Evolutionary conservation across 2,888 invertebrate species (phyloP).

Genomic region (Tiliacea aurago): DNA sequence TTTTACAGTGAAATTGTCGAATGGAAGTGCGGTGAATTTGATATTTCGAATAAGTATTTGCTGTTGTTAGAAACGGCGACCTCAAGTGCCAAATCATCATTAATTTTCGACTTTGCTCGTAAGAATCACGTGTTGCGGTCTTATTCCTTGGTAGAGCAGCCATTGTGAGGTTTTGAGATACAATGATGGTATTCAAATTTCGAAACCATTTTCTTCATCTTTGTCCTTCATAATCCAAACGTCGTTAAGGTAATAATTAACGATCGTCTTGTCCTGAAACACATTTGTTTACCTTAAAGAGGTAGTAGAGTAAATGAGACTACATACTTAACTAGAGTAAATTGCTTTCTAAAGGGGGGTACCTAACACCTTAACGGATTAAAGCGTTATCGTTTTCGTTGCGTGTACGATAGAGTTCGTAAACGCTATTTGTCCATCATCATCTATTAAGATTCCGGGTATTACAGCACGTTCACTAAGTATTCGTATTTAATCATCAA

Average conservation of each 20-base stretch:
- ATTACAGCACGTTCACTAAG: slow-evolving; percentile 16
- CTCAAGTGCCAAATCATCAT: background rate
- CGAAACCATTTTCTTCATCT: background rate
- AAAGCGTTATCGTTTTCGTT: slow-evolving; percentile 24
- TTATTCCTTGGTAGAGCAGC: background rate
- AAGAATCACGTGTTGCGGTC: background rate
- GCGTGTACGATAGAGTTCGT: slow-evolving; percentile 6
- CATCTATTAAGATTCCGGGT: slow-evolving; percentile 26
- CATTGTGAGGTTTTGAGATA: background rate
- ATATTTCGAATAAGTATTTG: slow-evolving; percentile 2
- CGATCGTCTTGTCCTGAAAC: slow-evolving; percentile 1
- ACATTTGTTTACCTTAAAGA: background rate
- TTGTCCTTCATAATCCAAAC: background rate
- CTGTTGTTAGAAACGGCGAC: background rate
- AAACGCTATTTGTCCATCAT: slow-evolving; percentile 37
- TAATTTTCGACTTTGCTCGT: background rate
- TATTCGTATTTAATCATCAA: slow-evolving; percentile 42
- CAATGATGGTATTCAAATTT: background rate
- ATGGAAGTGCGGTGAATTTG: slow-evolving; percentile 4
- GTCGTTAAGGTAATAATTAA: slow-evolving; percentile 5
- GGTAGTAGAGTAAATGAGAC: background rate
- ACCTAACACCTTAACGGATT: slow-evolving; percentile 32
- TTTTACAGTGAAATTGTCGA: slow-evolving; percentile 14
- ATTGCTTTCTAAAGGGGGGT: slow-evolving; percentile 26
- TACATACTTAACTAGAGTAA: slow-evolving; percentile 14